Conservation (phyloP, 2,113 vertebrate genomes). For the Ceyx margarethae region DNA sequence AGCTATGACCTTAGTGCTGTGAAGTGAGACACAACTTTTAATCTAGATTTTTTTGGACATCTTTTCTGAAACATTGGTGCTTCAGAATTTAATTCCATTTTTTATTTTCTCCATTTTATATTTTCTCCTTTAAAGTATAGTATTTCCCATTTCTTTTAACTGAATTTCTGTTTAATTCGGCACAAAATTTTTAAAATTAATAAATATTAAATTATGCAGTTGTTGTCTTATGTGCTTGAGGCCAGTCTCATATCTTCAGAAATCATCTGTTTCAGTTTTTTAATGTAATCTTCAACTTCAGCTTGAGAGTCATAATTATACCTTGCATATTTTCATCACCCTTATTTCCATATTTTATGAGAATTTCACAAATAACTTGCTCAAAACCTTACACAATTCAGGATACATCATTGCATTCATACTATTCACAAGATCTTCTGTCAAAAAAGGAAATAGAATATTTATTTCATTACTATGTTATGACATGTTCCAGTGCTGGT, state of each 20-base stretch:
- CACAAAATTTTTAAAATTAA: not conserved
- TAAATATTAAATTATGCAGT: not conserved
- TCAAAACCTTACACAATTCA: not conserved
- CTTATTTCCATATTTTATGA: not conserved
- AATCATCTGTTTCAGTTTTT: not conserved
- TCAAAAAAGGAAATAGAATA: not conserved
- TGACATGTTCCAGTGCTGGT: not conserved
- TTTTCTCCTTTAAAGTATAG: not conserved
- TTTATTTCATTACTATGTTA: not conserved
- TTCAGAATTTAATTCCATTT: not conserved
- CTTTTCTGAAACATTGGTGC: fast-evolving
- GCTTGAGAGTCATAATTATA: not conserved
- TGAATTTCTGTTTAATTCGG: not conserved
- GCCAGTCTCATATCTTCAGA: not conserved
- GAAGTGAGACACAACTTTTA: not conserved
- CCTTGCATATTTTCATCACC: not conserved
- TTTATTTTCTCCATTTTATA: not conserved
- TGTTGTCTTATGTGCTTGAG: not conserved
- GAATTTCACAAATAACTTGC: not conserved
- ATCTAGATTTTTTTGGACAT: not conserved
- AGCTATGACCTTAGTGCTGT: not conserved
- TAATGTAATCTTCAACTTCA: not conserved
- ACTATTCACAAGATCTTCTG: not conserved
- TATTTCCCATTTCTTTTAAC: not conserved
- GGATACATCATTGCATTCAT: not conserved